Conservation (phyloP, 2,797 vertebrate species). For the Scarus forsteni region DNA sequence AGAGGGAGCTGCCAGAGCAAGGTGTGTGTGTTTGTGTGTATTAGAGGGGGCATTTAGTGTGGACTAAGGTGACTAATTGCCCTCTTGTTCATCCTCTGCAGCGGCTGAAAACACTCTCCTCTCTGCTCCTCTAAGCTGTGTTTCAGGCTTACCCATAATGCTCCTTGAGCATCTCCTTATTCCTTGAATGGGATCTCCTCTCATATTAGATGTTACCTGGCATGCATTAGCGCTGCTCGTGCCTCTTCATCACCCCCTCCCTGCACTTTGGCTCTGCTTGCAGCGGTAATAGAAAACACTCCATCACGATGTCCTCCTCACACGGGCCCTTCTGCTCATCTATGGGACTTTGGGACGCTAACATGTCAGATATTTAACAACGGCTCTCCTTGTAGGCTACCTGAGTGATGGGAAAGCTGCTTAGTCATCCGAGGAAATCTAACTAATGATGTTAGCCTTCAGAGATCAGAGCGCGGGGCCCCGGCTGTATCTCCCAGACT, state of each 20-base stretch:
- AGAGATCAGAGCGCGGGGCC: constrained; percentile 47
- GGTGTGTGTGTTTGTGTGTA: constrained; percentile 5
- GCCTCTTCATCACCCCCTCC: constrained; percentile 55
- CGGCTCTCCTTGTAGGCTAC: constrained; percentile 30
- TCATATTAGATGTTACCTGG: constrained; percentile 48
- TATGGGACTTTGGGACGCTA: constrained; percentile 48
- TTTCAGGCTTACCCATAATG: constrained; percentile 53
- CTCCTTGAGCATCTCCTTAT: constrained; percentile 45
- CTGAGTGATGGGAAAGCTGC: constrained; percentile 54
- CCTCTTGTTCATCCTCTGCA: constrained; percentile 51
- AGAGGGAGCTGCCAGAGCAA: constrained; percentile 5
- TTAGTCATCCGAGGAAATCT: constrained; percentile 63
- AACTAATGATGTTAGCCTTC: constrained; percentile 69
- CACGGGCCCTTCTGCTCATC: constrained; percentile 50
- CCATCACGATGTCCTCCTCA: constrained; percentile 62
- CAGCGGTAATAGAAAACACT: constrained; percentile 69
- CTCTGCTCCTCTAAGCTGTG: constrained; percentile 29
- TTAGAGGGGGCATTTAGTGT: constrained; percentile 8
- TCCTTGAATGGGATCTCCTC: constrained; percentile 54
- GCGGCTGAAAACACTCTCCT: constrained; percentile 42
- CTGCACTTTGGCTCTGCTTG: constrained; percentile 56
- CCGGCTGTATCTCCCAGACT: constrained; percentile 35
- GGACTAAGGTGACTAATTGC: constrained; percentile 53
- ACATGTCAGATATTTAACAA: constrained; percentile 62
- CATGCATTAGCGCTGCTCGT: constrained; percentile 40